Base-by-base conservation (phyloP, 2,888 invertebrate species). In the Ectemnius cavifrons region DNA sequence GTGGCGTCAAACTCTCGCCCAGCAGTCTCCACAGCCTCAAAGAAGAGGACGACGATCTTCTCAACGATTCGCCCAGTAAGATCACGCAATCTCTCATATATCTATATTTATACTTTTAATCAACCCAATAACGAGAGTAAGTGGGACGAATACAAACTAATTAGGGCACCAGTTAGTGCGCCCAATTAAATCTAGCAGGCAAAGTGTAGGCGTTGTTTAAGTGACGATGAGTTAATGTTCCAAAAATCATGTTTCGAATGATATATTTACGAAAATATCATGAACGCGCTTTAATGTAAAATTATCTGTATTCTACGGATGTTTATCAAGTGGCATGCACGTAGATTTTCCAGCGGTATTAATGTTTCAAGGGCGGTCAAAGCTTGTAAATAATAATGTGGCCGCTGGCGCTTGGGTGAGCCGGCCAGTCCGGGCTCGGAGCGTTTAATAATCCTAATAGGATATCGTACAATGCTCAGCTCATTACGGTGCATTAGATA, bases 41-140 rank as follows among this genome's bases (percentile, higher is more conserved):
- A 73, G 89, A 90, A 56, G 90, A 90, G 2, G 91, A 91, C 14
- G 90, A 91, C 58, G 96, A 96, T 92, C 92, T 96, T 81, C 93
- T 96, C 60, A 95, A 95, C 87, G 96, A 96, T 92, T 96, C 96
- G 67, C 96, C 96, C 91, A 96, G 97, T 97, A 94, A 95, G 96
- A 94, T 14, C 52, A 52, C 52, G 14, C 37, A 8, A 37, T 37
- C 11, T 8, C 5, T 8, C 37, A 37, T 11, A 37, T 37, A 8
- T 37, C 23, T 11, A 37, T 37, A 37, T 37, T 2, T 37, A 37
- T 4, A 37, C 8, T 8, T 37, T 37, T 8, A 37, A 11, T 37
- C 37, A 37, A 11, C 11, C 37, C 37, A 11, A 37, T 23, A 23
- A 23, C 3, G 2, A 6, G 37, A 37, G 37, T 6, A 6, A 37